These are phyloP conservation scores for Austrofundulus limnaeus DNA, from an alignment of 2,113 vertebrate species.

Conservation along the genomic window DNA sequence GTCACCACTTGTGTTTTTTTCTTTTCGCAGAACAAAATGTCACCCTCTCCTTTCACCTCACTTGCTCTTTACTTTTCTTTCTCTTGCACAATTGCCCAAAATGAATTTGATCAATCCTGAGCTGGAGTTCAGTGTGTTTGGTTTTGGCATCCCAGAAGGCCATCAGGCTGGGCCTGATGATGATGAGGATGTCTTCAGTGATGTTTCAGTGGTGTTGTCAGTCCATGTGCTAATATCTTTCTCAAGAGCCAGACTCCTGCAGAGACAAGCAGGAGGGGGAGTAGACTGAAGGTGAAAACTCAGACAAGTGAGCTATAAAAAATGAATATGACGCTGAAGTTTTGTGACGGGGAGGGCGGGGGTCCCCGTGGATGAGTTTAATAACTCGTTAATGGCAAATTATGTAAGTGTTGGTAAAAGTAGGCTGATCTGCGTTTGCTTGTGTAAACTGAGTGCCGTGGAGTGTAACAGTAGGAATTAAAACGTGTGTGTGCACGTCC, in stretches of 20 bases:
- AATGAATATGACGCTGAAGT: neutral
- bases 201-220: conserved; percentile 50
- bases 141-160: conserved; percentile 45
- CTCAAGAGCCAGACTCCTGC: conserved; percentile 51
- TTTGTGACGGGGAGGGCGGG: neutral
- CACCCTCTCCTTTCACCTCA: conserved; percentile 44
- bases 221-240: conserved; percentile 59
- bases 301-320: neutral
- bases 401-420: conserved; percentile 10
- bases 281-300: conserved; percentile 31
- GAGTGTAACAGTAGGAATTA: conserved; percentile 3
- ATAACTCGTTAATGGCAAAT: conserved; percentile 3
- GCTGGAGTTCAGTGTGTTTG: conserved; percentile 55
- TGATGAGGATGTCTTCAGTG: too few species aligned
- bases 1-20: conserved; percentile 24
- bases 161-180: neutral
- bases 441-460: conserved; percentile 13
- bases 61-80: conserved; percentile 8
- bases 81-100: conserved; percentile 71
- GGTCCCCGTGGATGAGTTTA: neutral
- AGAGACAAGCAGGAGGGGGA: conserved; percentile 7
- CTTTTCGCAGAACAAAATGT: conserved; percentile 60
- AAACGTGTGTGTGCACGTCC: conserved; percentile 8
- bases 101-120: conserved; percentile 62
- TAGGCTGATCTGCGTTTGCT: conserved; percentile 5